Evolutionary conservation across 2,888 invertebrate genomes (phyloP), one percentile per base, ranked within the genome.

Genomic region (Chydorus sphaericus): DNA sequence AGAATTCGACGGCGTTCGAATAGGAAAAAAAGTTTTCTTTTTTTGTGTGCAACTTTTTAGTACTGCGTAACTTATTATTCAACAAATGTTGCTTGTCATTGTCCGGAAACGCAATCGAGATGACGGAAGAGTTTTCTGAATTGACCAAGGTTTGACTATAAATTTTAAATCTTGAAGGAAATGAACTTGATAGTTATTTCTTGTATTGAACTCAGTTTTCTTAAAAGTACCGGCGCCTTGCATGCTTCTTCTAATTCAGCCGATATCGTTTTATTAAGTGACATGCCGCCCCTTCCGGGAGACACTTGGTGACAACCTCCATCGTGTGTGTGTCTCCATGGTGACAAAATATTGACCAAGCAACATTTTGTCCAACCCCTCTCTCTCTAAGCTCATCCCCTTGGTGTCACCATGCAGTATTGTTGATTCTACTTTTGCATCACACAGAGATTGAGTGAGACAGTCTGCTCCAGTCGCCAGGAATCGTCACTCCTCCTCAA

Each of bases 111-210:
- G n/a, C n/a, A n/a, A n/a, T n/a, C n/a, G n/a, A n/a, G n/a, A 83
- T 83, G 44, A 44, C 44, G 44, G 44, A 44, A 28, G 28, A 44
- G 26, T 44, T 44, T 44, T 14, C 23, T 10, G 11, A 44, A 28
- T 44, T 44, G 26, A 44, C 44, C 18, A 44, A 44, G 44, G 44
- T 44, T 23, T 44, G 44, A 44, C 44, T 28, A 23, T 28, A 16
- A 38, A n/a, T n/a, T n/a, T n/a, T n/a, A n/a, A n/a, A n/a, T n/a
- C n/a, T n/a, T n/a, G 38, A 16, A n/a, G 44, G 14, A 23, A 44
- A 44, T 44, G 23, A 44, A 44, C 28, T 44, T 44, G 44, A 44
- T 16, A 28, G 28, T 26, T 44, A n/a, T 44, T 39, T 44, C 26
- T 28, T 14, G 18, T 28, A 14, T 10, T 23, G 26, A 28, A 44